Evolutionary conservation across 2,797 vertebrate genomes (phyloP).

Genomic region (Gambelia wislizenii): DNA sequence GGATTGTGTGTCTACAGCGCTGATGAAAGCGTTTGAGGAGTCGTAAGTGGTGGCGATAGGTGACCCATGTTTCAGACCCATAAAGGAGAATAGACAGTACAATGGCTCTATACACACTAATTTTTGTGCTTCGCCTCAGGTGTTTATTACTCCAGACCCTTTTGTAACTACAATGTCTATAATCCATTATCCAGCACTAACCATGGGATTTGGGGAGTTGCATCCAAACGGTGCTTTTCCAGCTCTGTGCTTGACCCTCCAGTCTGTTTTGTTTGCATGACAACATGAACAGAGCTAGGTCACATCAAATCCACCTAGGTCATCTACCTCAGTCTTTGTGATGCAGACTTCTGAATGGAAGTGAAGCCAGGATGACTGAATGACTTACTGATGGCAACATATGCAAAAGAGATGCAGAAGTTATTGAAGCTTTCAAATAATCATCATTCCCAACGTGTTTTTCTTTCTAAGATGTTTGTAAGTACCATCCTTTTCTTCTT

Average conservation of each 20-base stretch:
- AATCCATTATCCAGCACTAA: too few species aligned
- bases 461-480: background rate
- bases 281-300: background rate
- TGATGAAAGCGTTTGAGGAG: too few species aligned
- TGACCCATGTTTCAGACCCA: too few species aligned
- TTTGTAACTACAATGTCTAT: too few species aligned
- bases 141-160: too few species aligned
- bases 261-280: background rate
- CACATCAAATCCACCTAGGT: background rate
- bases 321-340: background rate
- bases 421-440: background rate
- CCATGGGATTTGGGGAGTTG: too few species aligned
- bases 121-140: too few species aligned
- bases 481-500: background rate
- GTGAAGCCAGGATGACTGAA: background rate
- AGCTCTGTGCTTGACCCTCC: background rate
- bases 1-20: too few species aligned
- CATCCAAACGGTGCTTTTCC: too few species aligned
- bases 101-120: too few species aligned
- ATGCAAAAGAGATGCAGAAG: background rate
- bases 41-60: too few species aligned
- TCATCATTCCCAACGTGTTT: background rate
- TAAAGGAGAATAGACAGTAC: too few species aligned
- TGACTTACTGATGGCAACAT: background rate
- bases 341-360: background rate